Percentiles rank a stretch among this genome's conserved stretches.
phyloP scores from a whole-genome alignment of 2,113 vertebrate species.

The Sapajus apella region DNA sequence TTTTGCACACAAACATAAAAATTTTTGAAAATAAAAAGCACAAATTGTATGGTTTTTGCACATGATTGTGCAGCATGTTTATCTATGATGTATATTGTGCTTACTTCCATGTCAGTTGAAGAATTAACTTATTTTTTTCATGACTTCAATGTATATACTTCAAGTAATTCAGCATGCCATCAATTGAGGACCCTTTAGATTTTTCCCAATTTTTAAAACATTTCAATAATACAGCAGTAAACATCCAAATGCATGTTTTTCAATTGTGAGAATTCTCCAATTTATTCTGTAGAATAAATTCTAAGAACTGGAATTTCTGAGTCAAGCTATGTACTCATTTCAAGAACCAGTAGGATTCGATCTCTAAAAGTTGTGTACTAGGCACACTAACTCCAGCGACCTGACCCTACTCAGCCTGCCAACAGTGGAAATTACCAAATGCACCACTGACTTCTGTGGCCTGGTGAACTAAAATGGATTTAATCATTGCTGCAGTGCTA shows the following conservation, averaged over 20 bases:
- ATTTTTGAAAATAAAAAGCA: not conserved
- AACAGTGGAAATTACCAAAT: no score
- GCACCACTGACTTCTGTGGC: not conserved
- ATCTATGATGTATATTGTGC: no score
- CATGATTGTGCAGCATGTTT: rapidly evolving
- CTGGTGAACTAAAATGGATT: no score
- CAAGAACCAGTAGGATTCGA: not conserved
- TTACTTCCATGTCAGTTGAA: not conserved
- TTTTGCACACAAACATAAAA: not conserved
- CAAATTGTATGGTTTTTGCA: not conserved
- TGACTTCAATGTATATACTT: not conserved
- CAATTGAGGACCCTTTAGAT: not conserved
- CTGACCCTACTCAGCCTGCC: no score
- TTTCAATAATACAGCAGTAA: not conserved
- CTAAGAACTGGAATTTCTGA: not conserved
- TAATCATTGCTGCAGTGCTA: not conserved
- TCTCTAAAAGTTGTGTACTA: not conserved
- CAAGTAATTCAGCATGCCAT: not conserved
- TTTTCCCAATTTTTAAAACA: not conserved
- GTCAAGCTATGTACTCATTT: not conserved
- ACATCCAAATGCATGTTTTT: not conserved
- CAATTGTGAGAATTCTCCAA: not conserved
- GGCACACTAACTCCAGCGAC: rapidly evolving
- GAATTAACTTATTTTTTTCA: not conserved
- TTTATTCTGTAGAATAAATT: not conserved